Evolutionary conservation across 1,140 invertebrate species (phyloP), one percentile per base, ranked within the genome.

Genomic region (Cardiocondyla obscurior): DNA sequence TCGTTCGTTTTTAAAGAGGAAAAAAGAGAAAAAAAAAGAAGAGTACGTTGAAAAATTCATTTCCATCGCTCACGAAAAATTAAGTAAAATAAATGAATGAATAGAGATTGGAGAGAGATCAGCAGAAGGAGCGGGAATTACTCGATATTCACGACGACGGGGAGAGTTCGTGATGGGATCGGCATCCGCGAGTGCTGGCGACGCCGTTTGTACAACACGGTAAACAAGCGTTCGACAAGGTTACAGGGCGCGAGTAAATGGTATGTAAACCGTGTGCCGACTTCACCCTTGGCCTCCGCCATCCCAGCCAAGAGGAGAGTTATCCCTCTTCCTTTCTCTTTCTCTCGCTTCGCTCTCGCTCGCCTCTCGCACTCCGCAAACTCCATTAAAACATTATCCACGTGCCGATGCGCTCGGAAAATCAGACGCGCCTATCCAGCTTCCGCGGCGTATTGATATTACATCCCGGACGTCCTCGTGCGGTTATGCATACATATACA

Each of bases 301-400:
- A 42, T 42, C 67, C 69, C 82, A 62, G 65, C 83, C 86, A 86
- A 79, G 74, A n/a, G n/a, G n/a, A n/a, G n/a, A n/a, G n/a, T n/a
- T 79, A 79, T 67, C 46, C 46, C 33, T 53, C 46, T 58, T 25
- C 25, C 36, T 25, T 19, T 25, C 19, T 12, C 36, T 19, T n/a
- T 14, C 55, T 62, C 58, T 6, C 53, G 1, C 53, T 22, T n/a
- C 33, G 82, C 85, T 82, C 77, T 64, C 55, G 33, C 55, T 49
- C 74, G 76, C 74, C 86, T 88, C 89, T 88, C 89, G 86, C 85
- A 90, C 90, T 94, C 91, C 88, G 91, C 93, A 94, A 94, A 94
- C 94, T 94, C 94, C 94, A 94, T 94, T 94, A 94, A 94, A 94
- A 93, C 93, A 94, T 94, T 94, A 94, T 92, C 91, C 92, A 94